Base-by-base conservation (phyloP, 23 tunicate genomes). In the Trididemnum nubilum region DNA sequence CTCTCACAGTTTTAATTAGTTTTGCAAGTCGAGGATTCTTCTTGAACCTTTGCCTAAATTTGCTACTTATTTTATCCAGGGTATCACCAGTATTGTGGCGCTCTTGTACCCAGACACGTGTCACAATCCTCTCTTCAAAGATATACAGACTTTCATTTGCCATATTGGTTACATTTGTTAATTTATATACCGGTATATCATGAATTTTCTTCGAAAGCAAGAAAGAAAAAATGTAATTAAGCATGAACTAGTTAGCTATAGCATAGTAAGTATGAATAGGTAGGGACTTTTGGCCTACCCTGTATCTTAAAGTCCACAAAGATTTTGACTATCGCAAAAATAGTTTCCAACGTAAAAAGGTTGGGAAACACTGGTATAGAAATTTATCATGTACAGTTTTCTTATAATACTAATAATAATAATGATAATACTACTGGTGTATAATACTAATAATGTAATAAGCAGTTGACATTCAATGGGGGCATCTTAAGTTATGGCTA, bases 71-170 rank as follows among this genome's bases (percentile, higher is more conserved):
- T 67, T 21, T 67, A 67, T 67, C 38, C 38, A 67, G 18, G 74
- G 67, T 61, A 44, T 67, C 38, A 33, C 74, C 74, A 32, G 74
- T 67, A 67, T 33, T 67, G 74, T 67, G 74, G 74, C 38, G 74
- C 25, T 67, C 74, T 30, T 67, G 74, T n/a, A 67, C 7, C 74
- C 74, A 67, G 26, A 33, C 7, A 38, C 74, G 12, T 67, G 38
- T 33, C 25, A 67, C 74, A 33, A 67, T 67, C n/a, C 74, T 37
- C 74, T 67, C 74, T 67, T 67, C 38, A 67, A 31, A n/a, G 22
- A 24, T 67, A 67, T 12, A 67, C 25, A 38, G 38, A 67, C 38
- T 67, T 67, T 67, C 26, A 67, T 67, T 38, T 67, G 74, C 74
- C 74, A 67, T 67, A 67, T 33, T 67, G 18, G 7, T 67, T 67